Evolutionary conservation across 2,113 vertebrate genomes (phyloP).

Genomic region (Thalassoma bifasciatum): DNA sequence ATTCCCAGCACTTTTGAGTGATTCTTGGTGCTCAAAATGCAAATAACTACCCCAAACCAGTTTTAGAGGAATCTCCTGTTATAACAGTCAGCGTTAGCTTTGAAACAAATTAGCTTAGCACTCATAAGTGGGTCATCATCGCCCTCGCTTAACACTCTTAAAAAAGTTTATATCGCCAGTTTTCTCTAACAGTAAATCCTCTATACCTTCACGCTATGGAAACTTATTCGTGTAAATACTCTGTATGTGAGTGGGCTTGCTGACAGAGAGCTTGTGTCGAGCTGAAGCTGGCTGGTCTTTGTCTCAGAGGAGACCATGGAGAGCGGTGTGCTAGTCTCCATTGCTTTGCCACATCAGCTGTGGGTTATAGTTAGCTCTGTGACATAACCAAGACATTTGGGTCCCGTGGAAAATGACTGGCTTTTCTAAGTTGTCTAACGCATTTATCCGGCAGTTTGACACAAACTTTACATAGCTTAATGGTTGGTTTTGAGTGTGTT

Average conservation of each 20-base stretch:
- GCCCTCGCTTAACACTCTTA: slow-evolving; percentile 32
- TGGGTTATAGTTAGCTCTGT: slow-evolving; percentile 23
- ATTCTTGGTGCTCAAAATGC: too few relatives aligned
- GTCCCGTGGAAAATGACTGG: background rate
- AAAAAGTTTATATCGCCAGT: slow-evolving; percentile 48
- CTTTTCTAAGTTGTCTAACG: background rate
- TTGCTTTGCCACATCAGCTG: slow-evolving; percentile 77
- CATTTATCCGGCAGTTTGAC: background rate
- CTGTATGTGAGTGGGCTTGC: background rate
- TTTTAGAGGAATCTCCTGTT: background rate
- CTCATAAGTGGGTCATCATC: slow-evolving; percentile 64
- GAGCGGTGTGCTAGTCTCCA: slow-evolving; percentile 49
- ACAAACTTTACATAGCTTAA: background rate
- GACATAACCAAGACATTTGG: background rate
- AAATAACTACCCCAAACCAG: too few relatives aligned
- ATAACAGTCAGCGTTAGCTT: slow-evolving; percentile 20
- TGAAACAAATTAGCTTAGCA: slow-evolving; percentile 50
- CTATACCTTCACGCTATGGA: background rate
- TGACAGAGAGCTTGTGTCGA: background rate
- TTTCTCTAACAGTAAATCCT: background rate
- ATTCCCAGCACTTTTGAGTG: too few relatives aligned
- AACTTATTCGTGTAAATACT: background rate
- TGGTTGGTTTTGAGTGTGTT: slow-evolving; percentile 12
- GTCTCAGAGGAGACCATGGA: slow-evolving; percentile 41
- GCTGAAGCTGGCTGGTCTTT: slow-evolving; percentile 51